phyloP scores from a whole-genome alignment of 2,888 invertebrate genomes.

The Lasioglossum marginatum region DNA sequence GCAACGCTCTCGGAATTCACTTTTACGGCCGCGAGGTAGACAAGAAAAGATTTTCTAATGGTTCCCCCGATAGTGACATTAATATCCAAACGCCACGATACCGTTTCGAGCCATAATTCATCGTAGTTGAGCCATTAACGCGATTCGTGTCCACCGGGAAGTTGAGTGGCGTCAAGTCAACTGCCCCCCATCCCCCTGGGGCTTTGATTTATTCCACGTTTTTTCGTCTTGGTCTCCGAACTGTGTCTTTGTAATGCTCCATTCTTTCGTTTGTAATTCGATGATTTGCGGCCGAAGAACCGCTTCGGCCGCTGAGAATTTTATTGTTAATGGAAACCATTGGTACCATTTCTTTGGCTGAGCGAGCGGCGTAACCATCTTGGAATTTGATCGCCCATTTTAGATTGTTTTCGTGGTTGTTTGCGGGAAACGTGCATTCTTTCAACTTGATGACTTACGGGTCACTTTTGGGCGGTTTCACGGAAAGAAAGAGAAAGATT shows the following conservation, averaged over 20 bases:
- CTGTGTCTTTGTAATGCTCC: neutral
- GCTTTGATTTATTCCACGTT: neutral
- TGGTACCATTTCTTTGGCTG: neutral
- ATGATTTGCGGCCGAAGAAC: conserved; percentile 24
- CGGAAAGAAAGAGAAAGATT: neutral
- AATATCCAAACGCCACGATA: conserved; percentile 14
- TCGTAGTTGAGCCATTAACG: conserved; percentile 30
- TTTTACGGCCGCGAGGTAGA: conserved; percentile 12
- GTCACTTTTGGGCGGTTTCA: neutral
- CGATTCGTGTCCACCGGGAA: conserved; percentile 29
- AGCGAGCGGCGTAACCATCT: neutral
- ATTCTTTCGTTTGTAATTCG: conserved; percentile 10
- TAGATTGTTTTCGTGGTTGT: neutral
- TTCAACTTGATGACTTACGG: neutral
- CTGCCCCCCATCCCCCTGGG: neutral
- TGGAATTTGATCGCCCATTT: neutral
- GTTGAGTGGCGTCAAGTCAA: conserved; percentile 12
- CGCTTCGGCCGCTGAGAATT: neutral
- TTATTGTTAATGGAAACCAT: conserved; percentile 2
- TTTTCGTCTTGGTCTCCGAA: neutral
- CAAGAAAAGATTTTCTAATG: conserved; percentile 17
- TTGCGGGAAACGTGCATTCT: neutral
- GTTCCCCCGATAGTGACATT: conserved; percentile 24
- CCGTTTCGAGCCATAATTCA: conserved; percentile 27
- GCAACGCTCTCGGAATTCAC: conserved; percentile 30